These are phyloP conservation scores for Centrocercus urophasianus DNA, from an alignment of 2,113 vertebrate genomes.

Conservation along the genomic window DNA sequence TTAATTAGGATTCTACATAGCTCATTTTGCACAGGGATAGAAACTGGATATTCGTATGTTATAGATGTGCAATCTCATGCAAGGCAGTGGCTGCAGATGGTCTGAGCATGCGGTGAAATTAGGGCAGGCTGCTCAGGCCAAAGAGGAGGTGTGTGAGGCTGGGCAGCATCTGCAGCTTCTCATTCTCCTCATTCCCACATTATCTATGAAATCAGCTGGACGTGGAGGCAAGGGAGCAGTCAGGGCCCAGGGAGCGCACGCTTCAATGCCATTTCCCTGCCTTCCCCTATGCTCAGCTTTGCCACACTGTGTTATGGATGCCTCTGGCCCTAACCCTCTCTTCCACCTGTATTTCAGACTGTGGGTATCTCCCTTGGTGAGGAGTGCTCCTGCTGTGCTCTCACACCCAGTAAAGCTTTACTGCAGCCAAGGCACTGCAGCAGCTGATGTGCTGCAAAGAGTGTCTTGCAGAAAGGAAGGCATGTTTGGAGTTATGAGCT, in stretches of 20 bases:
- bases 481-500: not conserved
- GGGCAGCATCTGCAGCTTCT: not conserved
- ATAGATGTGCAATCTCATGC: not conserved
- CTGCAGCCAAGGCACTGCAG: not conserved
- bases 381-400: not conserved
- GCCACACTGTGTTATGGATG: not conserved
- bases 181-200: not conserved
- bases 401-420: not conserved
- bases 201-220: not conserved
- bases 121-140: not conserved
- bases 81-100: not conserved
- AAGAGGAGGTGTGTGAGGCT: not conserved
- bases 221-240: not conserved
- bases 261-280: not conserved
- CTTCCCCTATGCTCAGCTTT: not conserved
- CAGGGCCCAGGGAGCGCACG: not conserved
- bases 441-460: not conserved
- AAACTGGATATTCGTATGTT: not conserved
- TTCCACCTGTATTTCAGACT: not conserved
- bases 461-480: not conserved
- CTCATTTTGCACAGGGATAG: not conserved
- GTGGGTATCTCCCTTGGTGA: not conserved
- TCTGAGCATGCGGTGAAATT: rapidly evolving
- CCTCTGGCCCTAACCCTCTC: not conserved
- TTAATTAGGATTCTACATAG: not conserved